Percentiles rank a stretch among this genome's conserved stretches.
Evolutionary conservation across 2,888 invertebrate species (phyloP).

Genomic region (Ophonus ardosiacus): DNA sequence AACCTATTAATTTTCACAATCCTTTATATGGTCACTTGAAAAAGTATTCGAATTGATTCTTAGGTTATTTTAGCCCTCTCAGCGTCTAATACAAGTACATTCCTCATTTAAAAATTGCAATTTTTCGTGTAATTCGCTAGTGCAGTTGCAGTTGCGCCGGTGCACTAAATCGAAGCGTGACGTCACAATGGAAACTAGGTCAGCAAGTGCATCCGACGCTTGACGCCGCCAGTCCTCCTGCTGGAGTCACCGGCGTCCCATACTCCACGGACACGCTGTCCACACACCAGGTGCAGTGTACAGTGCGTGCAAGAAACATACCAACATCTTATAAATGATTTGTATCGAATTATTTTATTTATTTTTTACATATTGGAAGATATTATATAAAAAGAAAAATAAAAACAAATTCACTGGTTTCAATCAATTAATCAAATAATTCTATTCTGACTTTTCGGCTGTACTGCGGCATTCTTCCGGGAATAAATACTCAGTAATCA

Average conservation of each 20-base stretch:
- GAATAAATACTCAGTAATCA: no score
- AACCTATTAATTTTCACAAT: no score
- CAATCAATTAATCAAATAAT: no score
- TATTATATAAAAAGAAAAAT: no score
- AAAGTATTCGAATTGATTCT: no score
- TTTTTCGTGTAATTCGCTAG: background rate
- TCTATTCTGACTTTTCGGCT: no score
- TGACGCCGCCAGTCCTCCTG: slow-evolving; percentile 53
- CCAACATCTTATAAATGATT: background rate
- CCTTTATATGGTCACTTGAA: no score
- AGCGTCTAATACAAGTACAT: background rate
- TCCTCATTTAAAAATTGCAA: background rate
- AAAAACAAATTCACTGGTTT: no score
- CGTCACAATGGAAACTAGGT: slow-evolving; percentile 61
- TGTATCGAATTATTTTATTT: background rate
- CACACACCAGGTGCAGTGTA: slow-evolving; percentile 24
- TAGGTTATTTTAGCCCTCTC: no score
- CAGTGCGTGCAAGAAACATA: background rate
- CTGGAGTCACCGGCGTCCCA: slow-evolving; percentile 21
- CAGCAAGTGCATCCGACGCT: slow-evolving; percentile 61
- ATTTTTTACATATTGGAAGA: background rate
- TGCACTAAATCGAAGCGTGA: slow-evolving; percentile 60
- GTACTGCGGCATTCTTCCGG: no score
- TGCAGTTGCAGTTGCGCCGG: slow-evolving; percentile 51
- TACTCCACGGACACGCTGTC: slow-evolving; percentile 26